A percentile compares a stretch with the other conserved stretches of the same genome.
Conservation (phyloP, 2,113 vertebrate species). For the Mus spicilegus region DNA sequence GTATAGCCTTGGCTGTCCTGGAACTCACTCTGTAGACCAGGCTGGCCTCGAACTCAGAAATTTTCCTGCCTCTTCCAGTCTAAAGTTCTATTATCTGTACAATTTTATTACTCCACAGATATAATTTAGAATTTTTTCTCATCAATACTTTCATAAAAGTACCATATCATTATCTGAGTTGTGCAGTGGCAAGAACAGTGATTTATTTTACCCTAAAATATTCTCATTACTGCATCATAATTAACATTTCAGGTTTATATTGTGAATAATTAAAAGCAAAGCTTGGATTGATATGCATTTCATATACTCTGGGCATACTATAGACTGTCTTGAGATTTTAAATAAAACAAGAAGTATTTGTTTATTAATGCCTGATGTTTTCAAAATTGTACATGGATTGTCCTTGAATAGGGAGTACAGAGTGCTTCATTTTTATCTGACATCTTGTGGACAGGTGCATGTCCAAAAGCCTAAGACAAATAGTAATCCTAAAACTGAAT, state of each 20-base stretch:
- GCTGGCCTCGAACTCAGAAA: too few species aligned
- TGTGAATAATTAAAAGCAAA: conserved; percentile 13
- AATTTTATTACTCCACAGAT: conserved; percentile 6
- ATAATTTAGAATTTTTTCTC: not conserved
- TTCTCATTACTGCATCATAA: not conserved
- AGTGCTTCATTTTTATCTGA: not conserved
- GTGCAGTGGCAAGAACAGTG: not conserved
- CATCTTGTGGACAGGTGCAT: conserved; percentile 29
- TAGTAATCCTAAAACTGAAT: not conserved
- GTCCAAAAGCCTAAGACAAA: conserved; percentile 54
- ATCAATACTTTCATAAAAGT: not conserved
- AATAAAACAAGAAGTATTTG: not conserved
- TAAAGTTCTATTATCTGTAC: not conserved
- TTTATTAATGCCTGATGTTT: not conserved
- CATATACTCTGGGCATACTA: not conserved
- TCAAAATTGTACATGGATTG: conserved; percentile 5
- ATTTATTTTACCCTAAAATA: conserved; percentile 30
- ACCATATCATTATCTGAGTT: not conserved
- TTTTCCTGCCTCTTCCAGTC: not conserved
- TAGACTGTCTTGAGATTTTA: conserved; percentile 8
- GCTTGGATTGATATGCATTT: not conserved
- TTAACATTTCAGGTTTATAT: not conserved
- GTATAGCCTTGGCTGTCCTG: too few species aligned
- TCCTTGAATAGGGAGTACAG: conserved; percentile 5
- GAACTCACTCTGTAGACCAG: too few species aligned